phyloP scores from a whole-genome alignment of 2,888 invertebrate genomes.

The Plemyria rubiginata region DNA sequence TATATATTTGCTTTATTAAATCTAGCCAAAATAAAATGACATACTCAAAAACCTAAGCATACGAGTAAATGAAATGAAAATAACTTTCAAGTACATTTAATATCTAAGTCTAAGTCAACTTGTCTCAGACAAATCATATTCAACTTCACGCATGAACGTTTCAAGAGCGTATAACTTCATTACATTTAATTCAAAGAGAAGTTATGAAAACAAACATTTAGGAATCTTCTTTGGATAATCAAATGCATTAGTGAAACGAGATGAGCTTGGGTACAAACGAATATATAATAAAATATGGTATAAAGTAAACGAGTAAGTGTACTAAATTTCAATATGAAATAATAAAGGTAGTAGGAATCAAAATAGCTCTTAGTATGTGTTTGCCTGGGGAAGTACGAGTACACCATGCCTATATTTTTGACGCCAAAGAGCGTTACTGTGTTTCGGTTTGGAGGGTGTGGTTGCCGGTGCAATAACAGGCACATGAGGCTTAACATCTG shows the following conservation, averaged over 20 bases:
- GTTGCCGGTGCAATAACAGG: too few species aligned
- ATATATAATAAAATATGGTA: background rate
- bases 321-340: too few species aligned
- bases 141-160: conserved; percentile 34
- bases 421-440: too few species aligned
- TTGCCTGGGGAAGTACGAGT: too few species aligned
- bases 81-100: conserved; percentile 17
- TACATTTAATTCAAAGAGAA: conserved; percentile 25
- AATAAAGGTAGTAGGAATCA: too few species aligned
- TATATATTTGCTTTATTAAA: background rate
- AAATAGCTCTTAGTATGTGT: too few species aligned
- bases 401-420: too few species aligned
- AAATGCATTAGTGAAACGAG: background rate
- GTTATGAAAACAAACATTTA: conserved; percentile 14
- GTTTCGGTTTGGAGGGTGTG: too few species aligned
- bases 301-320: background rate
- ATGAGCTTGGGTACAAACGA: background rate
- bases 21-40: conserved; percentile 6
- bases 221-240: conserved; percentile 6
- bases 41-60: background rate
- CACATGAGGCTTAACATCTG: too few species aligned
- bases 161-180: conserved; percentile 36
- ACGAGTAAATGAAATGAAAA: conserved; percentile 12
- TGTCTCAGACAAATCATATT: conserved; percentile 32
- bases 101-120: conserved; percentile 17